These are phyloP conservation scores for Phodopus roborovskii DNA, from an alignment of 2,113 vertebrate genomes.

Conservation along the genomic window DNA sequence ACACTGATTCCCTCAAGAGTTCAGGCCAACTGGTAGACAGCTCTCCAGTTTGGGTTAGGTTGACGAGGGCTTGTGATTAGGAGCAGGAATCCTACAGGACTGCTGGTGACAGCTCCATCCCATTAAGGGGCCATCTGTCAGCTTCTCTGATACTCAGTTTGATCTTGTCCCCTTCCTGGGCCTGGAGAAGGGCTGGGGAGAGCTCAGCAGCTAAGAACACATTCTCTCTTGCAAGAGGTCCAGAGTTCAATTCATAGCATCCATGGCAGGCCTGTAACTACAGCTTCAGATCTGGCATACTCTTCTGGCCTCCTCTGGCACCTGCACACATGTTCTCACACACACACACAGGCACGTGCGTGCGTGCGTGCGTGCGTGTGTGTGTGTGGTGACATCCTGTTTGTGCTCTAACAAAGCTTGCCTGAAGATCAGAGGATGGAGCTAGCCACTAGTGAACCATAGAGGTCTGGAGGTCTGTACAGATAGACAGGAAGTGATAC, in stretches of 20 bases:
- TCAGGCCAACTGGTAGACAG: neutral
- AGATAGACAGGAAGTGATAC: too few relatives aligned
- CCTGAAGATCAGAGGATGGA: too few relatives aligned
- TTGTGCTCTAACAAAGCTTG: too few relatives aligned
- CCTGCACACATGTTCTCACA: neutral
- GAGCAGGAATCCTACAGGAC: neutral
- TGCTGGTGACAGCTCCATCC: neutral
- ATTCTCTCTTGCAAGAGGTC: neutral
- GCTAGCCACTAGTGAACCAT: too few relatives aligned
- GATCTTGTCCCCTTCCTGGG: neutral
- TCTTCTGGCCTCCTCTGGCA: neutral
- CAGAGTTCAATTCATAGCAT: neutral
- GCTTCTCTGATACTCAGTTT: neutral
- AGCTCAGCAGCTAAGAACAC: neutral
- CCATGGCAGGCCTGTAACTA: neutral
- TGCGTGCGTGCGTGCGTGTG: too few relatives aligned
- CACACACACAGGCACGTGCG: neutral
- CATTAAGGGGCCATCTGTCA: neutral
- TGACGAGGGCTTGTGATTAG: neutral
- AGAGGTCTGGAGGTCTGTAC: too few relatives aligned
- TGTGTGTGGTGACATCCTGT: too few relatives aligned
- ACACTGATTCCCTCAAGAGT: neutral
- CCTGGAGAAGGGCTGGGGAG: neutral
- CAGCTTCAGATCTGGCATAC: neutral
- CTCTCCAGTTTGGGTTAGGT: neutral